Evolutionary conservation across 1,140 invertebrate species (phyloP).

Genomic region (Bombus haemorrhoidalis): DNA sequence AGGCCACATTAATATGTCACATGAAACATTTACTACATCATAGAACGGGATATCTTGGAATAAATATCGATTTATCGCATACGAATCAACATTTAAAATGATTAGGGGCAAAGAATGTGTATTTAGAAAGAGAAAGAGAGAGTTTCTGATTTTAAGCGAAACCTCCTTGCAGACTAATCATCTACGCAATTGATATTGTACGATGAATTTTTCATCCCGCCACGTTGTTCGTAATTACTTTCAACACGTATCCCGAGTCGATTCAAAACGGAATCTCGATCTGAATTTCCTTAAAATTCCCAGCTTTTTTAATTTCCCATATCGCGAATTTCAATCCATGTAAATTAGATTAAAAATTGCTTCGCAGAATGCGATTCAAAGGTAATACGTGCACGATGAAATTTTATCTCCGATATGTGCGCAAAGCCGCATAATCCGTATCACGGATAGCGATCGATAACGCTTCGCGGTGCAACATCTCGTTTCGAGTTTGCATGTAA

Average conservation of each 20-base stretch:
- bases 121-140: background rate
- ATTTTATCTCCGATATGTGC: background rate
- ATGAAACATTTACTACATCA: conserved; percentile 9
- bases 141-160: background rate
- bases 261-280: background rate
- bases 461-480: background rate
- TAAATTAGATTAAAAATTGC: too few relatives aligned
- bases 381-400: background rate
- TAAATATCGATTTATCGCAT: conserved; percentile 7
- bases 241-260: background rate
- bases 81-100: conserved; percentile 4
- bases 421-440: background rate
- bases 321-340: background rate
- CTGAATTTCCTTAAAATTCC: background rate
- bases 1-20: background rate
- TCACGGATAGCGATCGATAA: background rate
- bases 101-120: too few relatives aligned
- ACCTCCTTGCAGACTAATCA: background rate
- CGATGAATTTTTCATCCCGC: background rate
- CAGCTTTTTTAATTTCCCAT: background rate
- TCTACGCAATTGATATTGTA: conserved; percentile 11
- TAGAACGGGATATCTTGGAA: background rate
- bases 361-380: too few relatives aligned
- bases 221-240: background rate
- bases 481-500: background rate